Evolutionary conservation across 2,113 vertebrate genomes (phyloP), one percentile per base, ranked within the genome.

Genomic region (Tonatia bakeri): DNA sequence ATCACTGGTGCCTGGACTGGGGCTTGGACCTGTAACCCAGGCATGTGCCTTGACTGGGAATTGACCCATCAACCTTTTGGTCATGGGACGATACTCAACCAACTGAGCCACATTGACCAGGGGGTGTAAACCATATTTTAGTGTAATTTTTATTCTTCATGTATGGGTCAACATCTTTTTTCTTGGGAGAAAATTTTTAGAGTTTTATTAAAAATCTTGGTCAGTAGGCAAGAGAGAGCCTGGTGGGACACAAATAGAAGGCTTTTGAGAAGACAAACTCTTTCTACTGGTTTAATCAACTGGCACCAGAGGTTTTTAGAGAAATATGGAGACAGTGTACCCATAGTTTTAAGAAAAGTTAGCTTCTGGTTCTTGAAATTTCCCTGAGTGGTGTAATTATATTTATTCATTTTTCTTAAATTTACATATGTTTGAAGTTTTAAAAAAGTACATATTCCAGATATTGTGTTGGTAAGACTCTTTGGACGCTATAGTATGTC

Each of bases 361-460:
- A 92, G 36, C 7, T 95, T 47, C 47, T 75, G 45, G 19, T 95
- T 69, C n/a, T 91, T 85, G 45, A 47, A 77, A 45, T 89, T 69
- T 24, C 19, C 38, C 59, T 90, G 64, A 90, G 69, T 96, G 11
- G 13, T 64, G 1, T 87, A 87, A 75, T 86, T 69, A 67, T 56
- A 59, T 56, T 87, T 87, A 87, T 83, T 91, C 10, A 80, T 81
- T 86, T 61, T 40, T 87, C 43, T 76, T 87, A 91, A 87, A 36
- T 92, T 84, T 94, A 75, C 38, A 36, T 65, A 56, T 90, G 28
- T 82, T 94, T 85, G 28, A 75, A 52, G 33, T 73, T 94, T 88
- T 11, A 14, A 85, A 90, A 84, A 80, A 59, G 65, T 85, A 20
- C 2, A 0, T 92, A 76, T 89, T 64, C 40, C 45, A 90, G 5